Conservation (phyloP, 2,113 vertebrate species). For the Corythoichthys haematopterus region DNA sequence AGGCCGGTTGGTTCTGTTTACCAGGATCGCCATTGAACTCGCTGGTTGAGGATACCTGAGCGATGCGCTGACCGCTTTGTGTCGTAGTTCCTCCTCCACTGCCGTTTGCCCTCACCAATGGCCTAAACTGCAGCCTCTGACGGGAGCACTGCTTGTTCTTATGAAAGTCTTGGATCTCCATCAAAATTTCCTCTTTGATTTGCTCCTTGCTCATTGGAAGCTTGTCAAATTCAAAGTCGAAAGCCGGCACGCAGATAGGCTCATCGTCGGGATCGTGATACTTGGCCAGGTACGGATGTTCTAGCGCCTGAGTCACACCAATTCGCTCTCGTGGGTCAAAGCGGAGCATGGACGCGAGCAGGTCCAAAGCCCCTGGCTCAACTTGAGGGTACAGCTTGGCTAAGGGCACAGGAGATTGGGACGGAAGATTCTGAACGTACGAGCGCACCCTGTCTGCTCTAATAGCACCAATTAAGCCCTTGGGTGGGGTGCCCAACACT, state of each 20-base stretch:
- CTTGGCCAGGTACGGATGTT: slow-evolving; percentile 83
- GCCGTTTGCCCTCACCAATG: slow-evolving; percentile 55
- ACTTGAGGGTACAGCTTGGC: slow-evolving; percentile 76
- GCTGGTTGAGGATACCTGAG: slow-evolving; percentile 48
- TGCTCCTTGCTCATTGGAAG: slow-evolving; percentile 75
- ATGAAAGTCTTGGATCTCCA: slow-evolving; percentile 88
- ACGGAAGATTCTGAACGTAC: slow-evolving; percentile 85
- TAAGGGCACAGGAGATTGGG: slow-evolving; percentile 76
- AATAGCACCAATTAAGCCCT: slow-evolving; percentile 79
- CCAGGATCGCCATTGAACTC: slow-evolving; percentile 28
- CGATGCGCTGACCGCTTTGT: slow-evolving; percentile 29
- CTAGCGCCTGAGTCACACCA: slow-evolving; percentile 79
- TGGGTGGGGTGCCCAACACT: slow-evolving; percentile 83
- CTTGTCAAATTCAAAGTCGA: slow-evolving; percentile 90
- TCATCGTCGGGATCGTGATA: slow-evolving; percentile 92
- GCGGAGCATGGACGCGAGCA: slow-evolving; percentile 78
- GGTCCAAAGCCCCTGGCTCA: slow-evolving; percentile 76
- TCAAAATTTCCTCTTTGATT: slow-evolving; percentile 89
- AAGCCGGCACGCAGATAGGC: slow-evolving; percentile 88
- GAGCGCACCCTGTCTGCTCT: slow-evolving; percentile 86
- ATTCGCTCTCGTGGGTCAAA: slow-evolving; percentile 84
- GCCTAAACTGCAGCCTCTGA: slow-evolving; percentile 82
- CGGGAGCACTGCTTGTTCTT: slow-evolving; percentile 76
- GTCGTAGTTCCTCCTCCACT: slow-evolving; percentile 7
- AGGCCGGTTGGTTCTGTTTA: slow-evolving; percentile 28